Evolutionary conservation across 23 tunicate species (phyloP).

Genomic region (Ascidia mentula): DNA sequence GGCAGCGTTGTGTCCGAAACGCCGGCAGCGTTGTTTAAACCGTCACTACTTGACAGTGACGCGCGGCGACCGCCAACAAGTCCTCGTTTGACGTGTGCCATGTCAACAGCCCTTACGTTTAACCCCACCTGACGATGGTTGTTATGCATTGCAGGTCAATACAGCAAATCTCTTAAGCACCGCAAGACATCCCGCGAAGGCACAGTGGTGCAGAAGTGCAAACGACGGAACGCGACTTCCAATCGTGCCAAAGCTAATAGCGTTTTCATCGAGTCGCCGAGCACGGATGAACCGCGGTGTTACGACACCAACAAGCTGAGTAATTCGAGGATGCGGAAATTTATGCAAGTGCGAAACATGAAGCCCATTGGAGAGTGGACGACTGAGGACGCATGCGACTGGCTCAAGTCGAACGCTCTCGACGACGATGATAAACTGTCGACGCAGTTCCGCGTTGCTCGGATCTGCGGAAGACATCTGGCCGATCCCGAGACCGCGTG

Average conservation of each 20-base stretch:
- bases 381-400: slow-evolving; percentile 46
- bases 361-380: slow-evolving; percentile 36
- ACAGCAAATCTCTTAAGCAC: not conserved
- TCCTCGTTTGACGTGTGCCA: not conserved
- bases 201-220: slow-evolving; percentile 1
- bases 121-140: not conserved
- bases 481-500: slow-evolving; percentile 41
- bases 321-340: slow-evolving; percentile 29
- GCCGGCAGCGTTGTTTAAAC: not conserved
- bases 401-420: slow-evolving; percentile 27
- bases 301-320: not conserved
- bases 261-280: not conserved
- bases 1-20: not conserved
- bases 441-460: slow-evolving; percentile 22
- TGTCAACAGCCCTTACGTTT: not conserved
- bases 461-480: slow-evolving; percentile 23
- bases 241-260: not conserved
- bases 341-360: slow-evolving; percentile 27
- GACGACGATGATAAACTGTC: slow-evolving; percentile 28
- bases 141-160: not conserved
- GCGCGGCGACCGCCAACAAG: not conserved
- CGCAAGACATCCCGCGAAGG: not conserved
- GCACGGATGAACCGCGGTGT: not conserved
- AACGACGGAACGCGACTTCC: not conserved
- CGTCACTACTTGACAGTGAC: not conserved